Percentiles rank a stretch among this genome's conserved stretches.
These are phyloP conservation scores for Eubucco bourcierii DNA, from an alignment of 2,113 vertebrate species.

Conservation along the genomic window DNA sequence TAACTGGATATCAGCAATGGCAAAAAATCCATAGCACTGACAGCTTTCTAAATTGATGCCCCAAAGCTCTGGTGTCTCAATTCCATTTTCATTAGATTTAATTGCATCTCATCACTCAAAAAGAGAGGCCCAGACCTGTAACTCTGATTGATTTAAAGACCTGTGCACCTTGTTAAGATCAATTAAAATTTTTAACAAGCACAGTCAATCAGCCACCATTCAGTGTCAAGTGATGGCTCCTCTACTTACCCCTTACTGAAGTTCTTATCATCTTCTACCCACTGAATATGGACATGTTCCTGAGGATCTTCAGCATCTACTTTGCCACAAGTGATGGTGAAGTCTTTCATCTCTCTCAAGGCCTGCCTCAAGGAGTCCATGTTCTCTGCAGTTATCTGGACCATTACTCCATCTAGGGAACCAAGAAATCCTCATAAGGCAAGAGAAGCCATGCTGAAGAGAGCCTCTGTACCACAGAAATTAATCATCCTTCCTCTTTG, in stretches of 20 bases:
- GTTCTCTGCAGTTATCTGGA: slow-evolving; percentile 96
- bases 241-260: slow-evolving; percentile 91
- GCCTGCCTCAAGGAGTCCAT: slow-evolving; percentile 95
- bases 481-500: not conserved
- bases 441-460: not conserved
- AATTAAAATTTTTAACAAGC: not conserved
- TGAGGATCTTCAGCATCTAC: slow-evolving; percentile 90
- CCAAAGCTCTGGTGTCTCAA: slow-evolving; percentile 6
- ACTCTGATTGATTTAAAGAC: not conserved
- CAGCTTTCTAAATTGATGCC: not conserved
- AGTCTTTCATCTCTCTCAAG: slow-evolving; percentile 98
- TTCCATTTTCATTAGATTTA: slow-evolving; percentile 12
- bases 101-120: slow-evolving; percentile 5
- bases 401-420: slow-evolving; percentile 93
- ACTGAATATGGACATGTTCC: slow-evolving; percentile 91
- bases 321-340: slow-evolving; percentile 92
- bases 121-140: not conserved
- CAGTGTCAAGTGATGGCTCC: not conserved
- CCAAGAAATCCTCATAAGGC: slow-evolving; percentile 12
- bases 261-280: slow-evolving; percentile 96
- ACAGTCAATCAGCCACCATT: not conserved
- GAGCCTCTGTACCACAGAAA: not conserved
- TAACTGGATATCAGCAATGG: slow-evolving; percentile 11
- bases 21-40: not conserved
- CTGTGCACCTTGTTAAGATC: not conserved